phyloP scores from a whole-genome alignment of 2,888 invertebrate species.

The Chaetogeoica ovagalla region DNA sequence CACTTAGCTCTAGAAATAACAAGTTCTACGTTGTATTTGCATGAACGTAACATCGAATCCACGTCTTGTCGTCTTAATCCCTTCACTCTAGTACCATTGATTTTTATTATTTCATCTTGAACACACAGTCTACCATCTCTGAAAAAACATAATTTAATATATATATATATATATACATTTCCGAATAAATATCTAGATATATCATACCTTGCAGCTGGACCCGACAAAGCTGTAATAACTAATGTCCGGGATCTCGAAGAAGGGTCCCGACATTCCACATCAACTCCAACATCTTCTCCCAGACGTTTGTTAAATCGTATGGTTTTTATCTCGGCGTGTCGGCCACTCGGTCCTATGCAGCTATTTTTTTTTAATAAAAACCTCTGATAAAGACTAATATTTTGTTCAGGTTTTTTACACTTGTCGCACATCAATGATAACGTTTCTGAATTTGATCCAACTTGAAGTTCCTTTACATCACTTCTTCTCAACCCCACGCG shows the following conservation, averaged over 20 bases:
- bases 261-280: constrained; percentile 13
- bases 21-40: constrained; percentile 40
- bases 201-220: constrained; percentile 40
- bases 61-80: constrained; percentile 63
- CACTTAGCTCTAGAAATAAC: constrained; percentile 36
- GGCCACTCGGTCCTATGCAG: not conserved
- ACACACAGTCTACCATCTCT: constrained; percentile 80
- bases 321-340: constrained; percentile 27
- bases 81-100: constrained; percentile 79
- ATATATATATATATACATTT: not conserved
- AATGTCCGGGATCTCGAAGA: constrained; percentile 13
- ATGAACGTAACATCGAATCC: constrained; percentile 30
- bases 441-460: constrained; percentile 18
- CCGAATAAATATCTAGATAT: not conserved
- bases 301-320: constrained; percentile 38
- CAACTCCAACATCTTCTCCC: constrained; percentile 47
- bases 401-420: constrained; percentile 47
- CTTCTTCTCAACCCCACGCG: constrained; percentile 55
- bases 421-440: constrained; percentile 40
- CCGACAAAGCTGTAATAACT: constrained; percentile 27
- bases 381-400: constrained; percentile 45
- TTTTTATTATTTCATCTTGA: constrained; percentile 87
- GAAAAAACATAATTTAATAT: constrained; percentile 56
- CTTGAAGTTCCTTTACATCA: constrained; percentile 53
- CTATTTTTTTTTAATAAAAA: constrained; percentile 49